Conservation (phyloP, 2,888 invertebrate species). For the Epinotia bilunana region DNA sequence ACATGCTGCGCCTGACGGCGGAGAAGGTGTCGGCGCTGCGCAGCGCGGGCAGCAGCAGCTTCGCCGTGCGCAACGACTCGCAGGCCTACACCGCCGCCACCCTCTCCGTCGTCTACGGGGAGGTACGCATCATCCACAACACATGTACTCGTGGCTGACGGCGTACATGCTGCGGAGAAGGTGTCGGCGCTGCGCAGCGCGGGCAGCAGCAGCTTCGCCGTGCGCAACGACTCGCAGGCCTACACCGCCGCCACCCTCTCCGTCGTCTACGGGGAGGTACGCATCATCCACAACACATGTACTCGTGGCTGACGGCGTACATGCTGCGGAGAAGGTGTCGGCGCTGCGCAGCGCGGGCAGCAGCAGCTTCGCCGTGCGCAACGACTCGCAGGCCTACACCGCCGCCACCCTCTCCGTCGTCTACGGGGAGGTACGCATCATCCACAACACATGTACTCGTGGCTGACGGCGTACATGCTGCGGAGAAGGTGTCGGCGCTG, state of each 20-base stretch:
- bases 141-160: conserved; percentile 92
- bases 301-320: conserved; percentile 93
- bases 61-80: conserved; percentile 92
- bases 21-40: conserved; percentile 84
- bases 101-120: conserved; percentile 91
- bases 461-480: conserved; percentile 92
- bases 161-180: conserved; percentile 89
- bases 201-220: conserved; percentile 88
- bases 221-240: conserved; percentile 94
- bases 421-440: conserved; percentile 89
- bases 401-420: conserved; percentile 91
- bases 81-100: conserved; percentile 93
- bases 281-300: neutral
- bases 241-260: conserved; percentile 91
- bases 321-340: conserved; percentile 86
- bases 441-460: conserved; percentile 81
- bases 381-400: conserved; percentile 93
- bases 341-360: conserved; percentile 81
- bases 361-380: conserved; percentile 90
- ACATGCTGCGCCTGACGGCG: conserved; percentile 88
- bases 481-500: conserved; percentile 84
- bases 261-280: conserved; percentile 92
- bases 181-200: conserved; percentile 78
- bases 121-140: conserved; percentile 81
- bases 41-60: conserved; percentile 84